These are phyloP conservation scores for Alligator sinensis DNA, from an alignment of 2,113 vertebrate species.

Conservation along the genomic window DNA sequence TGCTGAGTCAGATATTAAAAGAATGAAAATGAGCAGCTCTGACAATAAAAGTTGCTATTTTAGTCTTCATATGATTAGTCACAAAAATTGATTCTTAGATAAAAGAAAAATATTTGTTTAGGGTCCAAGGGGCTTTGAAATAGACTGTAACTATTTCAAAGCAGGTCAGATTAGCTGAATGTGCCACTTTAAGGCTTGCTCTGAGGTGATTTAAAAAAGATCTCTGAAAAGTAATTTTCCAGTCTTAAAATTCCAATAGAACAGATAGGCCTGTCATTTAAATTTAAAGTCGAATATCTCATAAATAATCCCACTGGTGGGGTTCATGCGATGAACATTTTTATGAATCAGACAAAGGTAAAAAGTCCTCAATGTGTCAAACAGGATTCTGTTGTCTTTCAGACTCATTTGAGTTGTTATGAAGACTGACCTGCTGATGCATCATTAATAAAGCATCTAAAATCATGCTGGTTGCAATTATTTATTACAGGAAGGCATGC, in stretches of 20 bases:
- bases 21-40: neutral
- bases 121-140: conserved; percentile 33
- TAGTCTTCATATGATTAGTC: neutral
- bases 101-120: neutral
- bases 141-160: conserved; percentile 17
- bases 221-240: conserved; percentile 32
- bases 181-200: neutral
- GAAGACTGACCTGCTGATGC: neutral
- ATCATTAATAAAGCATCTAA: neutral
- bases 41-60: neutral
- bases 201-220: conserved; percentile 35
- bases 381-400: neutral
- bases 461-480: neutral
- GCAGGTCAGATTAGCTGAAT: conserved; percentile 52
- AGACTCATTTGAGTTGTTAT: neutral
- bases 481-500: neutral
- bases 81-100: neutral
- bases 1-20: neutral
- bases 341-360: conserved; percentile 16
- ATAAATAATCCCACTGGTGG: conserved; percentile 57
- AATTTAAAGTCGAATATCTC: conserved; percentile 51
- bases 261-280: conserved; percentile 61
- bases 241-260: conserved; percentile 31
- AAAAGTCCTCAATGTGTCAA: conserved; percentile 43
- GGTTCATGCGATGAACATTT: conserved; percentile 12